Conservation (phyloP, 2,888 invertebrate species). For the Oligia fasciuncula region DNA sequence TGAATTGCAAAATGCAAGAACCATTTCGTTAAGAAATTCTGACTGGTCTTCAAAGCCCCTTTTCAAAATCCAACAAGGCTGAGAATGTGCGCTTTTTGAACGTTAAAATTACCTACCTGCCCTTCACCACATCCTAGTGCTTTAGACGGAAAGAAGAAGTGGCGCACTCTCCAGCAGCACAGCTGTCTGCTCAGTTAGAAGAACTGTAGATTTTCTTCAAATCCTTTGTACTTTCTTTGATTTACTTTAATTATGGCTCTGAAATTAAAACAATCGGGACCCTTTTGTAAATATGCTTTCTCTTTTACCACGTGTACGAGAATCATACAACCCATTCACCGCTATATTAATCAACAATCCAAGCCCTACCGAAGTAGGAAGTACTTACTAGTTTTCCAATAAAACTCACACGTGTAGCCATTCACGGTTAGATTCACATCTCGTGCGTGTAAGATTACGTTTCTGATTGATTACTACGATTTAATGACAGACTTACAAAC, state of each 20-base stretch:
- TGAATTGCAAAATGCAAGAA: not conserved
- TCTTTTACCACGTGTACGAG: slow-evolving; percentile 18
- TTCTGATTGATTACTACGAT: slow-evolving; percentile 26
- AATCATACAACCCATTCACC: slow-evolving; percentile 3
- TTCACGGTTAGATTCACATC: slow-evolving; percentile 43
- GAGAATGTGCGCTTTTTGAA: no score
- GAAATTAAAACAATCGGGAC: slow-evolving; percentile 4
- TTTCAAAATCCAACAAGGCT: not conserved
- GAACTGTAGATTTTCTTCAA: no score
- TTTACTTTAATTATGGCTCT: not conserved
- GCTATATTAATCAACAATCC: slow-evolving; percentile 11
- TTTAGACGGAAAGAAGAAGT: no score
- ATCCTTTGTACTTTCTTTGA: not conserved
- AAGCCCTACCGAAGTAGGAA: not conserved
- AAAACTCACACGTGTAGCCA: slow-evolving; percentile 40
- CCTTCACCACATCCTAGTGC: no score
- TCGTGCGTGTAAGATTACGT: slow-evolving; percentile 31
- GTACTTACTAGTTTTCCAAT: slow-evolving; percentile 25
- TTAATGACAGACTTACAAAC: slow-evolving; percentile 4
- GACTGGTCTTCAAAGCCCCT: not conserved
- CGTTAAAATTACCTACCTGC: no score
- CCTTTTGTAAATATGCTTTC: not conserved
- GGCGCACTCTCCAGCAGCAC: no score
- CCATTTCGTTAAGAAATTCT: not conserved
- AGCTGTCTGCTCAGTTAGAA: not conserved